phyloP scores from a whole-genome alignment of 2,797 vertebrate genomes.

The Pangasius krempfi region DNA sequence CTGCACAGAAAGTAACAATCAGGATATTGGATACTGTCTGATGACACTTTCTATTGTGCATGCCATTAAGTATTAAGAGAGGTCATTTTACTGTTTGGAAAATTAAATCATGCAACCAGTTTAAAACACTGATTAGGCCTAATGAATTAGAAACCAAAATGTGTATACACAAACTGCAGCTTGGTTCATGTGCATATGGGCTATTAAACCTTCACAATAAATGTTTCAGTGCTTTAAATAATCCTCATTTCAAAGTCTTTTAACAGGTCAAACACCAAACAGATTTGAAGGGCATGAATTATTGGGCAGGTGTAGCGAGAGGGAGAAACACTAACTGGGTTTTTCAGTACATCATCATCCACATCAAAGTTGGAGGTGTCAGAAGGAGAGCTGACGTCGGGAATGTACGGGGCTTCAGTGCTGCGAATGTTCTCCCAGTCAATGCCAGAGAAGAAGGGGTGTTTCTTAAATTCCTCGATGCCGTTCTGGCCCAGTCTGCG shows the following conservation, averaged over 20 bases:
- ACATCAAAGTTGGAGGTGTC: slow-evolving; percentile 98
- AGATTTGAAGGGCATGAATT: background rate
- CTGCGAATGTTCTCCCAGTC: slow-evolving; percentile 93
- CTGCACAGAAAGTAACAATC: slow-evolving; percentile 65
- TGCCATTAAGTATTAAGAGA: no score
- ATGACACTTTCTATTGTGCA: background rate
- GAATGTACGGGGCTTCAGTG: slow-evolving; percentile 92
- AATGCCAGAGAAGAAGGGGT: slow-evolving; percentile 89
- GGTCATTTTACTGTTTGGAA: background rate
- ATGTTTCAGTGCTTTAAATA: background rate
- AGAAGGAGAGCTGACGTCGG: slow-evolving; percentile 95
- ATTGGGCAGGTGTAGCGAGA: background rate
- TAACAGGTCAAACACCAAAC: background rate
- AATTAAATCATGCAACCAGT: background rate
- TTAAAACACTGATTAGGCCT: background rate
- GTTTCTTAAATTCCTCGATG: slow-evolving; percentile 90
- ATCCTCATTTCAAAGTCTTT: background rate
- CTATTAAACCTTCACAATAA: background rate
- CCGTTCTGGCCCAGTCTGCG: slow-evolving; percentile 88
- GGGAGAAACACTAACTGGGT: slow-evolving; percentile 79
- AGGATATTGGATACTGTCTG: background rate
- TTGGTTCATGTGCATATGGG: background rate
- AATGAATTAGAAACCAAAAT: background rate
- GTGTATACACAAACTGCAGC: background rate
- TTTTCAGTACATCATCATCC: slow-evolving; percentile 92